Evolutionary conservation across 2,888 invertebrate genomes (phyloP).

Genomic region (Eupithecia tripunctaria): DNA sequence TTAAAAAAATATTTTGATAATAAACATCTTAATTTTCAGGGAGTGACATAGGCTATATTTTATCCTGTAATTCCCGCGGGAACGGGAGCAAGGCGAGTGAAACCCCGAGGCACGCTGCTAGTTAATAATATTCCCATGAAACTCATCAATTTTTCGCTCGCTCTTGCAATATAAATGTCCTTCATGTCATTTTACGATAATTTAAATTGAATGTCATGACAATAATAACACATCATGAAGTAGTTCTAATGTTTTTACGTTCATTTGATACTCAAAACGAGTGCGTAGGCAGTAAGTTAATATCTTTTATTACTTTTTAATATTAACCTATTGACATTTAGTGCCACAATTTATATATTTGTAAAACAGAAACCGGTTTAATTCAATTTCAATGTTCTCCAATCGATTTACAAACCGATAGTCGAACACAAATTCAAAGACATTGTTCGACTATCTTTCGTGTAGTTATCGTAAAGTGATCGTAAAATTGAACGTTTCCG

Average conservation of each 20-base stretch:
- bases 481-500: constrained; percentile 25
- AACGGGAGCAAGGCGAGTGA: too few relatives aligned
- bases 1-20: too few relatives aligned
- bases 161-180: neutral
- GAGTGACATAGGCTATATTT: too few relatives aligned
- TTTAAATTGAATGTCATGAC: neutral
- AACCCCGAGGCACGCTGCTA: too few relatives aligned
- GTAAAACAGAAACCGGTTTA: constrained; percentile 11
- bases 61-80: too few relatives aligned
- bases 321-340: constrained; percentile 5
- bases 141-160: neutral
- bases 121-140: too few relatives aligned
- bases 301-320: constrained; percentile 14
- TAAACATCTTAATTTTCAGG: too few relatives aligned
- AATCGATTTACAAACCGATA: constrained; percentile 27
- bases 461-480: constrained; percentile 21
- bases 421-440: constrained; percentile 16
- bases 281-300: constrained; percentile 5
- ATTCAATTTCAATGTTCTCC: constrained; percentile 1
- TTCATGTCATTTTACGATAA: neutral
- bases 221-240: neutral
- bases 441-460: constrained; percentile 16
- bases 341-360: constrained; percentile 7
- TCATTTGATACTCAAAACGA: constrained; percentile 3
- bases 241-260: neutral